These are phyloP conservation scores for Cydia pomonella DNA, from an alignment of 1,140 invertebrate species.

Conservation along the genomic window DNA sequence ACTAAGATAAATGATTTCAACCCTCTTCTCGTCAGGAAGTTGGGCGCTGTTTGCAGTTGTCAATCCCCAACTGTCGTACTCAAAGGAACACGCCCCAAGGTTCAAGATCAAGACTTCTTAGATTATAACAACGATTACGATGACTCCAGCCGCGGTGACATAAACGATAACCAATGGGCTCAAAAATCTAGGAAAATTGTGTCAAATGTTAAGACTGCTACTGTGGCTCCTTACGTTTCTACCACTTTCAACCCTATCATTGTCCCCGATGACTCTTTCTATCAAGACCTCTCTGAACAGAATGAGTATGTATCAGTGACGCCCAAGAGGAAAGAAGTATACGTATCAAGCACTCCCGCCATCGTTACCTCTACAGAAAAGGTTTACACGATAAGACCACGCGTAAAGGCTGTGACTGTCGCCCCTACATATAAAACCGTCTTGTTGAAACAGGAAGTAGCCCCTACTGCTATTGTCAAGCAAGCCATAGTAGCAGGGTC, in stretches of 20 bases:
- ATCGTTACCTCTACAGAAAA: slow-evolving; percentile 57
- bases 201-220: slow-evolving; percentile 50
- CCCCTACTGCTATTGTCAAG: slow-evolving; percentile 44
- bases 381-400: slow-evolving; percentile 60
- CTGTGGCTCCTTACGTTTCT: slow-evolving; percentile 58
- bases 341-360: slow-evolving; percentile 59
- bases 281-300: slow-evolving; percentile 70
- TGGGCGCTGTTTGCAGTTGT: slow-evolving; percentile 88
- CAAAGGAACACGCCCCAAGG: slow-evolving; percentile 70
- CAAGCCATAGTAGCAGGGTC: slow-evolving; percentile 44
- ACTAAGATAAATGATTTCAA: slow-evolving; percentile 85
- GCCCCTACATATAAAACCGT: slow-evolving; percentile 77
- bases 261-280: slow-evolving; percentile 74
- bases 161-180: slow-evolving; percentile 53
- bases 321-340: slow-evolving; percentile 47
- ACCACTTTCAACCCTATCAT: slow-evolving; percentile 79
- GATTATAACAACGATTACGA: slow-evolving; percentile 60
- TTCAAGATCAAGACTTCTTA: slow-evolving; percentile 53
- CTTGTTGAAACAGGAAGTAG: slow-evolving; percentile 62
- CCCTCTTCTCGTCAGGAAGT: slow-evolving; percentile 85
- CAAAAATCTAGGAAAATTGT: slow-evolving; percentile 48
- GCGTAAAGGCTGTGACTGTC: slow-evolving; percentile 66
- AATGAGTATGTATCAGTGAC: slow-evolving; percentile 56
- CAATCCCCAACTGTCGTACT: slow-evolving; percentile 83
- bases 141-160: slow-evolving; percentile 58